Conservation (phyloP, 2,113 vertebrate genomes). For the Periophthalmodon schlosseri region DNA sequence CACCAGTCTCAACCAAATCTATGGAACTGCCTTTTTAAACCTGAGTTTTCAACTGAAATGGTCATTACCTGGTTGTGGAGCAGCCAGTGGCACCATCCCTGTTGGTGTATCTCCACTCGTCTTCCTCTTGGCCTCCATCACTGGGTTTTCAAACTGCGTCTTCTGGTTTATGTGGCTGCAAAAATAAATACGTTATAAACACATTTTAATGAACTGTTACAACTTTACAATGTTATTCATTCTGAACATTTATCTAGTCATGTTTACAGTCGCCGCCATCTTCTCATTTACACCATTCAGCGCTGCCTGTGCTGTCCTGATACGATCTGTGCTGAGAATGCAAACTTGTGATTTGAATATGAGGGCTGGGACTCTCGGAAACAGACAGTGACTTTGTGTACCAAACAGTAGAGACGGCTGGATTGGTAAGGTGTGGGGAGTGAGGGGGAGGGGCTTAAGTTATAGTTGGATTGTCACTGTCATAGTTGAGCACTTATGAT, state of each 20-base stretch:
- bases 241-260: neutral
- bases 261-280: neutral
- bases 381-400: neutral
- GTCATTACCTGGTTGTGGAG: conserved; percentile 65
- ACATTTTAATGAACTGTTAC: neutral
- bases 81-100: conserved; percentile 41
- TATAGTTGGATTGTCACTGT: too few relatives aligned
- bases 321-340: conserved; percentile 38
- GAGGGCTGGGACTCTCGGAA: conserved; percentile 9
- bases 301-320: neutral
- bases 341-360: conserved; percentile 60
- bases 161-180: conserved; percentile 97
- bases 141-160: conserved; percentile 99
- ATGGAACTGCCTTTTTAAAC: too few relatives aligned
- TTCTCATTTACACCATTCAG: too few relatives aligned
- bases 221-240: neutral
- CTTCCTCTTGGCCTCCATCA: conserved; percentile 93
- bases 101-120: conserved; percentile 78
- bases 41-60: too few relatives aligned
- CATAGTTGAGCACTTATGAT: too few relatives aligned
- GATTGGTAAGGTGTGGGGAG: neutral
- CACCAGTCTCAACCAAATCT: too few relatives aligned
- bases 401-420: neutral
- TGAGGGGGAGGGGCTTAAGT: too few relatives aligned
- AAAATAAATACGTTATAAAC: neutral